Evolutionary conservation across 2,797 vertebrate species (phyloP).

Genomic region (Phrynocephalus forsythii): DNA sequence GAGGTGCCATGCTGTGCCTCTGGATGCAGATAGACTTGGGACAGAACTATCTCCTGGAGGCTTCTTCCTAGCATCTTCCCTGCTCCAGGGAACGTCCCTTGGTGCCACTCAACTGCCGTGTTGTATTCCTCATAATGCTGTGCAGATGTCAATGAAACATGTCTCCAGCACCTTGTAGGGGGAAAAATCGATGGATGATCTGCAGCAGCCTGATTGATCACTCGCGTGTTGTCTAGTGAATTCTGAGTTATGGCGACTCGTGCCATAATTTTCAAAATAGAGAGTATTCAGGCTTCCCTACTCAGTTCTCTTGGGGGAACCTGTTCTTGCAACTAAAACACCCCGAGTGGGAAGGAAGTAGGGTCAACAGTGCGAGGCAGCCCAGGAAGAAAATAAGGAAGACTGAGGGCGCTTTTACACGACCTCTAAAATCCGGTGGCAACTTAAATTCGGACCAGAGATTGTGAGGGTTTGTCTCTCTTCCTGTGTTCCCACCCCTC

Average conservation of each 20-base stretch:
- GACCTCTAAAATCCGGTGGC: no score
- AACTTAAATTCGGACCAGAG: no score
- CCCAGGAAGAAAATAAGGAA: background rate
- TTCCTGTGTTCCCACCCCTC: no score
- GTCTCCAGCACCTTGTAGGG: background rate
- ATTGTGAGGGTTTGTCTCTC: no score
- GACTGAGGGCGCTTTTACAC: no score
- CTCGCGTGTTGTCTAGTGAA: no score
- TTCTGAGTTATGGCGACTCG: no score
- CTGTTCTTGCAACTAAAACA: background rate
- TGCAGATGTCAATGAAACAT: no score
- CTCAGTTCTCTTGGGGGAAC: background rate
- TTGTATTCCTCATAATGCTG: background rate
- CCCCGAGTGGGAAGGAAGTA: background rate
- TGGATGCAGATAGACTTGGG: background rate
- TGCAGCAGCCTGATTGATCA: no score
- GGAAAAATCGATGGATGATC: background rate
- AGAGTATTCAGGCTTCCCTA: no score
- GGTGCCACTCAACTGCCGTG: background rate
- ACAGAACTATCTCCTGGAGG: background rate
- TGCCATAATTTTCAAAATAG: background rate
- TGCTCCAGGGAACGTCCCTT: background rate
- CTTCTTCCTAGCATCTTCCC: background rate
- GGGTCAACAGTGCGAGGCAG: background rate
- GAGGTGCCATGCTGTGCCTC: background rate